Evolutionary conservation across 2,888 invertebrate genomes (phyloP).

Genomic region (Neoaliturus tenellus): DNA sequence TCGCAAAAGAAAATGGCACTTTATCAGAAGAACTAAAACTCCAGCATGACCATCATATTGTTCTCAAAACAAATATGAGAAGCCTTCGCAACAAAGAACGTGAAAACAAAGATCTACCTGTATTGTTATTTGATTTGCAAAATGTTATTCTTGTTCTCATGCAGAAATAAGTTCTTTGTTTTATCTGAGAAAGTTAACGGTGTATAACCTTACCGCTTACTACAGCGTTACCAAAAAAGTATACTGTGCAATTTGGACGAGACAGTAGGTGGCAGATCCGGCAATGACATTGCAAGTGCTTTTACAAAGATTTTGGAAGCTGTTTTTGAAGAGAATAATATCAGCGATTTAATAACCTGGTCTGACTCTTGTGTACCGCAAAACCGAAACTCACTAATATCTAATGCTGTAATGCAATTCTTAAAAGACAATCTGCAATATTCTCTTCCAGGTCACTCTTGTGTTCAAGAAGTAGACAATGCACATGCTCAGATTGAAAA

Average conservation of each 20-base stretch:
- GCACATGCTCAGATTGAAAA: slow-evolving; percentile 53
- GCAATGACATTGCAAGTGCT: slow-evolving; percentile 53
- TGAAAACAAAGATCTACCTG: slow-evolving; percentile 32
- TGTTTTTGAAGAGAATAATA: slow-evolving; percentile 54
- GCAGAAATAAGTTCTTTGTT: slow-evolving; percentile 46
- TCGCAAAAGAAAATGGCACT: background rate
- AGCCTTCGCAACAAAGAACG: slow-evolving; percentile 33
- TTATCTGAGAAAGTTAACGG: slow-evolving; percentile 40
- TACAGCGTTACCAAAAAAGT: slow-evolving; percentile 52
- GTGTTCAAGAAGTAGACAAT: slow-evolving; percentile 54
- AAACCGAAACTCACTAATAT: slow-evolving; percentile 51
- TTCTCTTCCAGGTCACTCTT: slow-evolving; percentile 49
- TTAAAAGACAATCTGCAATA: slow-evolving; percentile 53
- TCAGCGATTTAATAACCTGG: slow-evolving; percentile 43
- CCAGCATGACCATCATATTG: slow-evolving; percentile 29
- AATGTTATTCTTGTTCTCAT: slow-evolving; percentile 53
- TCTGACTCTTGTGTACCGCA: slow-evolving; percentile 53
- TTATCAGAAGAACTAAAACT: slow-evolving; percentile 23
- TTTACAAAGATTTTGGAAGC: slow-evolving; percentile 50
- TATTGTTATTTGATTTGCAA: slow-evolving; percentile 37
- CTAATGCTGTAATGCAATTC: slow-evolving; percentile 51
- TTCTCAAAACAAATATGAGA: slow-evolving; percentile 51
- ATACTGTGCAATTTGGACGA: slow-evolving; percentile 51
- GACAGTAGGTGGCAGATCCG: slow-evolving; percentile 35
- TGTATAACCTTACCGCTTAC: slow-evolving; percentile 47